Conservation (phyloP, 2,888 invertebrate species). For the Cephalotes varians region DNA sequence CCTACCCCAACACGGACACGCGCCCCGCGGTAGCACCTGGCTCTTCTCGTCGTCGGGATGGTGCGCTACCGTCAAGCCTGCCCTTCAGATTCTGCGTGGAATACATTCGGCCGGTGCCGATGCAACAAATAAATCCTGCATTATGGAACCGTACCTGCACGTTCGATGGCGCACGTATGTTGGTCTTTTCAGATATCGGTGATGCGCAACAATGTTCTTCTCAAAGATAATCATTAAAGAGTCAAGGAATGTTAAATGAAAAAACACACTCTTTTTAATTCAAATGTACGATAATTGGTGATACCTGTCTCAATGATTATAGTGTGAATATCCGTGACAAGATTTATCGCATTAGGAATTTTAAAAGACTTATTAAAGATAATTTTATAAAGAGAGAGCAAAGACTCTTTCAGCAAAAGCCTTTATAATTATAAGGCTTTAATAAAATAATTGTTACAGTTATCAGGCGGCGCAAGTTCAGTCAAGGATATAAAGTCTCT, state of each 20-base stretch:
- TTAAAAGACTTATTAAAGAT: background rate
- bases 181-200: conserved; percentile 21
- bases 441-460: conserved; percentile 32
- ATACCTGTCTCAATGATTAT: background rate
- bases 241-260: background rate
- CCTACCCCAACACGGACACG: conserved; percentile 84
- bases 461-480: conserved; percentile 7
- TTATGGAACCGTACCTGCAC: conserved; percentile 45
- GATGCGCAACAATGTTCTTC: conserved; percentile 35
- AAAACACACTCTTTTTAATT: background rate
- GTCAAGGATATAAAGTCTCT: conserved; percentile 56
- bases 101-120: conserved; percentile 50
- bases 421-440: conserved; percentile 3
- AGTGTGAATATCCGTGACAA: background rate
- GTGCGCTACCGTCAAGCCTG: conserved; percentile 57
- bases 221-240: conserved; percentile 8
- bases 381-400: background rate
- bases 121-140: conserved; percentile 57
- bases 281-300: background rate
- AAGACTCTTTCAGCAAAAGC: background rate
- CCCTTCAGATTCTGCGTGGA: conserved; percentile 54
- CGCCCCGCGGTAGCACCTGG: conserved; percentile 83
- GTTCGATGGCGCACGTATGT: conserved; percentile 9
- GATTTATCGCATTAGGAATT: background rate
- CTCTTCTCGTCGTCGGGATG: conserved; percentile 70